Conservation (phyloP, 2,888 invertebrate species). For the Synanthedon andrenaeformis region DNA sequence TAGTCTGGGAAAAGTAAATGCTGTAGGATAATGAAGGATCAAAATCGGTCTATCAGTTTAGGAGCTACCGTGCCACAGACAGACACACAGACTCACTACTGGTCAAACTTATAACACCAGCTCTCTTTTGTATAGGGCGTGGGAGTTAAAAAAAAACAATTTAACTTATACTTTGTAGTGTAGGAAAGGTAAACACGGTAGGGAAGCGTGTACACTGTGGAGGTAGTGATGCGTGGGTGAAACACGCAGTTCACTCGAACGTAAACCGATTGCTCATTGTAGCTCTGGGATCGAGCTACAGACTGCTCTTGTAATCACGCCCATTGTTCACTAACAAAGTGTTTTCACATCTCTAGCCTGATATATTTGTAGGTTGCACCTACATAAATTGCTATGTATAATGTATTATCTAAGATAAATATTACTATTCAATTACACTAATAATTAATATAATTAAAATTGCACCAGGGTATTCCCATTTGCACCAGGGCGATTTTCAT, state of each 20-base stretch:
- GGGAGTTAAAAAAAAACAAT: not conserved
- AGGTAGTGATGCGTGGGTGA: constrained; percentile 2
- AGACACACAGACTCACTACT: too few species aligned
- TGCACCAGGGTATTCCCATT: too few species aligned
- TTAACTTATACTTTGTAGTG: not conserved
- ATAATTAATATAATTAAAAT: too few species aligned
- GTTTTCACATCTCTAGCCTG: constrained; percentile 1
- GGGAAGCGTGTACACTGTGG: not conserved
- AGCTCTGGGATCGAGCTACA: constrained; percentile 6
- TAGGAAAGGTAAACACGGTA: constrained; percentile 2
- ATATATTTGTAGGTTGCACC: not conserved
- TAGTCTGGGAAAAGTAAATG: too few species aligned
- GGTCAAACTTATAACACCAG: too few species aligned
- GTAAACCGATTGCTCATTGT: constrained; percentile 23
- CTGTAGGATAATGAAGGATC: too few species aligned
- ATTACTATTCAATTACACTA: too few species aligned
- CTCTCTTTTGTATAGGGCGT: too few species aligned
- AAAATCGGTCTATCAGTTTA: too few species aligned
- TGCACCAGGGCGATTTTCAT: too few species aligned
- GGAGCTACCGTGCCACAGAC: too few species aligned
- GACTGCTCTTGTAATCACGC: constrained; percentile 3
- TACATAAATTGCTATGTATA: not conserved
- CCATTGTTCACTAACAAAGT: constrained; percentile 2
- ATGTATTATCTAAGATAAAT: not conserved
- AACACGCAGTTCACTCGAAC: constrained; percentile 9